phyloP scores from a whole-genome alignment of 2,113 vertebrate species.

The Origma solitaria region DNA sequence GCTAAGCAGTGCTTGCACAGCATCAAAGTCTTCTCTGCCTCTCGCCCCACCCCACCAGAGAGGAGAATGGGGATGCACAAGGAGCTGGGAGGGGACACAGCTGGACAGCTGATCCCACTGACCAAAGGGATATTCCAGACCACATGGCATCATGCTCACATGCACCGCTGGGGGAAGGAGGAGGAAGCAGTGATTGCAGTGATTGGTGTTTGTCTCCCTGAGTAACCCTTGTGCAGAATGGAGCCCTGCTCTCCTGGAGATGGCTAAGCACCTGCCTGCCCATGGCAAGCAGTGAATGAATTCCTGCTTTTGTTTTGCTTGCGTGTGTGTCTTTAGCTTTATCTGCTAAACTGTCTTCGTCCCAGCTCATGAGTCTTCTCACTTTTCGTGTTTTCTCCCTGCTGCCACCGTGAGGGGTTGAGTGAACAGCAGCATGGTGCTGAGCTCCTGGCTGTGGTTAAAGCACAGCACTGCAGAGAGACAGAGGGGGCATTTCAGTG shows the following conservation, averaged over 20 bases:
- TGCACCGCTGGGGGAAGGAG: background rate
- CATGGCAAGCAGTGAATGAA: background rate
- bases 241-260: background rate
- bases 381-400: background rate
- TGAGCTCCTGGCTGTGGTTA: background rate
- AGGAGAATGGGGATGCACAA: background rate
- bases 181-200: background rate
- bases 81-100: background rate
- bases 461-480: background rate
- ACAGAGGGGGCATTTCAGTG: background rate
- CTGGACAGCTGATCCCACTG: background rate
- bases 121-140: background rate
- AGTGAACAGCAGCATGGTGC: background rate
- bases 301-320: background rate
- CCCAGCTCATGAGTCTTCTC: background rate
- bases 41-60: background rate
- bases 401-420: background rate
- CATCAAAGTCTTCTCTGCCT: background rate
- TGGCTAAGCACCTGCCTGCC: background rate
- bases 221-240: rapidly evolving
- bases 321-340: background rate
- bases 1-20: background rate
- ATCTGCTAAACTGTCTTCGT: background rate
- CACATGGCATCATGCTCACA: background rate
- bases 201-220: background rate